Evolutionary conservation across 2,113 vertebrate species (phyloP).

Genomic region (Psittacara wagleri): DNA sequence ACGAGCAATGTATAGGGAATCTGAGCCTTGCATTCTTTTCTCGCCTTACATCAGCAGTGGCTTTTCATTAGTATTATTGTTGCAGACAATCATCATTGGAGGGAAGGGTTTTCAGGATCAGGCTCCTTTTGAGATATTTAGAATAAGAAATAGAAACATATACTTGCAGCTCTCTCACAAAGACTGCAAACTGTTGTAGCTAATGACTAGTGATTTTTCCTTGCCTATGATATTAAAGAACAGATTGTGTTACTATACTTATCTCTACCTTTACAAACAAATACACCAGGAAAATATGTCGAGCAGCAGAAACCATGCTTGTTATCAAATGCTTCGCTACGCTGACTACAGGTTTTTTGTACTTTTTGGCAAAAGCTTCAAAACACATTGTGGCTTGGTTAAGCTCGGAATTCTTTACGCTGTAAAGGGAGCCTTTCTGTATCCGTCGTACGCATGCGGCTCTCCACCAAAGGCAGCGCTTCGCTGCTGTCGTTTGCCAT

Average conservation of each 20-base stretch:
- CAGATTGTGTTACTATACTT: constrained; percentile 71
- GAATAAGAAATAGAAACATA: constrained; percentile 22
- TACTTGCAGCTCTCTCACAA: constrained; percentile 40
- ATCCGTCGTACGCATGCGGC: not conserved
- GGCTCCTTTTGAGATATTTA: not conserved
- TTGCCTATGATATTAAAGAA: constrained; percentile 40
- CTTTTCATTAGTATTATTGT: constrained; percentile 9
- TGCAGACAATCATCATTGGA: not conserved
- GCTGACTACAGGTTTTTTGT: constrained; percentile 70
- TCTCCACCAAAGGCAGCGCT: constrained; percentile 45
- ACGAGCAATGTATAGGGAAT: not conserved
- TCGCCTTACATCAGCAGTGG: constrained; percentile 22
- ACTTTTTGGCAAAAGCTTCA: constrained; percentile 61
- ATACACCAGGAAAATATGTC: constrained; percentile 63
- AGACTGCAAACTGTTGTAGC: constrained; percentile 57
- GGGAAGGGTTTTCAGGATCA: constrained; percentile 2
- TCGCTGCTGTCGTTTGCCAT: constrained; percentile 21
- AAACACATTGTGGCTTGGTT: constrained; percentile 57
- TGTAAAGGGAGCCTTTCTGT: constrained; percentile 53
- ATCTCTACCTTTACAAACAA: constrained; percentile 71
- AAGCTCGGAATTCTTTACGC: constrained; percentile 17
- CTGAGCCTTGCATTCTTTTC: not conserved
- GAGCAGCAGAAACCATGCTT: constrained; percentile 59
- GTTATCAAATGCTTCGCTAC: constrained; percentile 63
- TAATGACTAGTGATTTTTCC: constrained; percentile 48